Evolutionary conservation across 2,113 vertebrate genomes (phyloP), one percentile per base, ranked within the genome.

Genomic region (Pachyramphus minor): DNA sequence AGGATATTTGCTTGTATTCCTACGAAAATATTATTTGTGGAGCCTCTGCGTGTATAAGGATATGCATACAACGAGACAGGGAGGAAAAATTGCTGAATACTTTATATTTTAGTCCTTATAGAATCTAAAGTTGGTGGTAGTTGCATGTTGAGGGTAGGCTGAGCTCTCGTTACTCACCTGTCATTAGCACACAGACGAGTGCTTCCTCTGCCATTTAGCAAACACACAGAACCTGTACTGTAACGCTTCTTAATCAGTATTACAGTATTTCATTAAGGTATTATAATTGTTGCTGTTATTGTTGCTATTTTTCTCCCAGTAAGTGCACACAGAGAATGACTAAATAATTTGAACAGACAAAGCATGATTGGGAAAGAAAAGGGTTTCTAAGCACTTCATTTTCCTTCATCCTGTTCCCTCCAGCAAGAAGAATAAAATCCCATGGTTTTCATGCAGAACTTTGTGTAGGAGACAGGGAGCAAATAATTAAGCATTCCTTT

Each of bases 161-260:
- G 53, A 83, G 58, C 55, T 62, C 59, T 91, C 41, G 11, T 95
- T 90, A 66, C 83, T 93, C 42, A 62, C 60, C 60, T 96, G 77
- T 86, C 75, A 75, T 64, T 60, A 78, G 74, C 55, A 59, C 47
- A 37, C 53, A 78, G 69, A 88, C 27, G 33, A 78, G 45, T 31
- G 45, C 55, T 93, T 64, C 80, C 35, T 82, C 44, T 92, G 73
- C 84, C 64, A 59, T 80, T 82, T 66, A 76, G 86, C 13, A 8
- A 93, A 58, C 25, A 58, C 22, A 41, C 33, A 87, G 66, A 91
- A 92, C 67, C 28, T 64, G 10, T 75, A 50, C 5, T n/a, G 11
- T 45, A 81, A 75, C n/a, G 56, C 52, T 94, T 88, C 76, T 33
- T 94, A 93, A 96, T 97, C 90, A 89, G 45, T 69, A 93, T 89